Evolutionary conservation across 2,797 vertebrate species (phyloP), one percentile per base, ranked within the genome.

Genomic region (Cephalopachus bancanus): DNA sequence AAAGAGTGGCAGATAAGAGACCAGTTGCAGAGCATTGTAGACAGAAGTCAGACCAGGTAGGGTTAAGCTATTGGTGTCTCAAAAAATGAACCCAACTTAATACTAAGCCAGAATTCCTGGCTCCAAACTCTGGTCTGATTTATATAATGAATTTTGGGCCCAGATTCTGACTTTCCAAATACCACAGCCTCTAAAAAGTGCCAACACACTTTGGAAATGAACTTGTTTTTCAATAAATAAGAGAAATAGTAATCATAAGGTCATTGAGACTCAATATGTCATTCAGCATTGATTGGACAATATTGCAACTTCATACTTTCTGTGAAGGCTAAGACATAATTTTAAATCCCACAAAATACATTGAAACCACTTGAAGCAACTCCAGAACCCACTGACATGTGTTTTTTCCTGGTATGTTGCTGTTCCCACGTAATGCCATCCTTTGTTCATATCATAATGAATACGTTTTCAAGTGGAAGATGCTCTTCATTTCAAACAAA

Each of bases 351-450:
- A 55, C 24, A n/a, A 30, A 86, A 22, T 28, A 37, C 1, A 74
- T 4, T 12, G 10, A 90, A 90, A 74, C 65, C 37, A 64, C 37
- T 78, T 92, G 55, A 65, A n/a, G 11, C 37, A 44, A 37, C 37
- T 84, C n/a, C 59, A 86, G 74, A 93, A 24, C 3, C 59, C 26
- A 9, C 53, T 28, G 4, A 4, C 2, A 14, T 53, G 16, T 80
- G 28, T 78, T 49, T 65, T 16, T 59, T 26, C n/a, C 59, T 59
- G 11, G 14, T 53, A 16, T 22, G 2, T 30, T 95, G 67, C 49
- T 98, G 96, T 98, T 99, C 98, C 99, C 98, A 99, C 59, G 96
- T 96, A 28, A 99, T 81, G 81, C 99, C 98, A 33, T 99, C 98
- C 87, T 98, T 98, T 97, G 98, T 98, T 64, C 99, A 98, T 72